These are phyloP conservation scores for Sclerurus mexicanus DNA, from an alignment of 2,113 vertebrate species.

Conservation along the genomic window DNA sequence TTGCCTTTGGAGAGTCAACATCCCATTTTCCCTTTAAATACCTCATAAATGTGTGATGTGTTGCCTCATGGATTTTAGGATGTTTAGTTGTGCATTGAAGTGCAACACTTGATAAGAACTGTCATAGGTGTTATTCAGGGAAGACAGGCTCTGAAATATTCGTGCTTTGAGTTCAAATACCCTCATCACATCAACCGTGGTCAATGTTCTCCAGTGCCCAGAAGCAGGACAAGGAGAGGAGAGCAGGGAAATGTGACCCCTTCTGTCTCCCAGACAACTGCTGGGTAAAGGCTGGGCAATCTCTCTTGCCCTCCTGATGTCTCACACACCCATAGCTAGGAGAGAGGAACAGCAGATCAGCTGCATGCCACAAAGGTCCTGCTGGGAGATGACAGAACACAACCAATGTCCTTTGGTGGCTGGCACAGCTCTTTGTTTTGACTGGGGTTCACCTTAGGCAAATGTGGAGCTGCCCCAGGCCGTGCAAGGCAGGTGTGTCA, in stretches of 20 bases:
- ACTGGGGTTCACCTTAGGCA: neutral
- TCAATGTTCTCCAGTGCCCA: neutral
- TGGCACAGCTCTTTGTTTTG: neutral
- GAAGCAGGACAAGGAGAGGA: neutral
- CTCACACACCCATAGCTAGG: neutral
- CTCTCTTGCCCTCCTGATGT: neutral
- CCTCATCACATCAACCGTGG: neutral
- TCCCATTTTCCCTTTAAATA: neutral
- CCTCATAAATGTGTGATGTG: neutral
- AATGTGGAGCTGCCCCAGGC: neutral
- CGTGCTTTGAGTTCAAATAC: neutral
- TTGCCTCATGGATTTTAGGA: neutral
- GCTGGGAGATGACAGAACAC: neutral
- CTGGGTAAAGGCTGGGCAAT: neutral
- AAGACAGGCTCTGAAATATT: neutral
- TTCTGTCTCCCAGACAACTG: neutral
- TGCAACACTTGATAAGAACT: neutral
- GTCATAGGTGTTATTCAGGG: accelerated
- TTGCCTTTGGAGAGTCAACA: neutral
- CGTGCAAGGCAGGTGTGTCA: neutral
- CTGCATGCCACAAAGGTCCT: neutral
- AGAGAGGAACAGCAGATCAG: neutral
- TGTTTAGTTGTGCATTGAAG: neutral
- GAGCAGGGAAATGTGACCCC: accelerated
- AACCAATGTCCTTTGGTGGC: neutral